Percentiles rank a stretch among this genome's conserved stretches.
These are phyloP conservation scores for Mesocentrotus franciscanus DNA, from an alignment of 53 echinoderm and acorn worm genomes.

Conservation along the genomic window DNA sequence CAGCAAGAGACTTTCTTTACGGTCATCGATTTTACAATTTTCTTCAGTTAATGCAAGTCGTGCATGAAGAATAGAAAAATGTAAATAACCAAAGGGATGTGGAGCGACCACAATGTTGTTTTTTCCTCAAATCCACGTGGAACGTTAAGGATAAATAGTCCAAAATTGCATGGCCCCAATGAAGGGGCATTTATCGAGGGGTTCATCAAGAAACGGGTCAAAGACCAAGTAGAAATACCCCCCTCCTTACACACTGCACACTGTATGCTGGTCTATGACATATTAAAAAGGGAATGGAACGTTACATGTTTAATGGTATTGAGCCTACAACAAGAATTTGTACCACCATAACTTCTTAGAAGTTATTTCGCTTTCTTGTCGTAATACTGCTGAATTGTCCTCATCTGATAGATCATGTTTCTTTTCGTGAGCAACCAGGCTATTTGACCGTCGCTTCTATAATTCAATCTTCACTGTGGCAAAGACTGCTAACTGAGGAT, in stretches of 20 bases:
- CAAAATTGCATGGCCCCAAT: background rate
- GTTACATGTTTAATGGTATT: too few species aligned
- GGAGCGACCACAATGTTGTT: background rate
- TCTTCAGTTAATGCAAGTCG: slow-evolving; percentile 14
- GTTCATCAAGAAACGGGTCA: background rate
- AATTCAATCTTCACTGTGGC: too few species aligned
- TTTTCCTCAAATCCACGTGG: background rate
- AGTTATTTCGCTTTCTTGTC: too few species aligned
- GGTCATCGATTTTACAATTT: background rate
- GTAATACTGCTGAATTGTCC: too few species aligned
- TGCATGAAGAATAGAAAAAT: slow-evolving; percentile 27
- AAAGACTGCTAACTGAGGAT: too few species aligned
- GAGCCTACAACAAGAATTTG: too few species aligned
- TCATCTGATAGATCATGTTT: too few species aligned
- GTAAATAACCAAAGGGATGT: slow-evolving; percentile 11
- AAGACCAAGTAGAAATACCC: background rate
- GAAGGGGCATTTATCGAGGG: background rate
- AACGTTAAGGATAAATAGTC: background rate
- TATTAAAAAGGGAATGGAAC: too few species aligned
- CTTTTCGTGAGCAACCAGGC: too few species aligned
- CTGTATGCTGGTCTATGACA: background rate
- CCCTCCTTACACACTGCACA: background rate
- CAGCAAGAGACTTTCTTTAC: background rate
- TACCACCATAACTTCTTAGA: too few species aligned
- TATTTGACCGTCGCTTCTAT: too few species aligned